These are phyloP conservation scores for Dicaeum eximium DNA, from an alignment of 2,113 vertebrate genomes.

Conservation along the genomic window DNA sequence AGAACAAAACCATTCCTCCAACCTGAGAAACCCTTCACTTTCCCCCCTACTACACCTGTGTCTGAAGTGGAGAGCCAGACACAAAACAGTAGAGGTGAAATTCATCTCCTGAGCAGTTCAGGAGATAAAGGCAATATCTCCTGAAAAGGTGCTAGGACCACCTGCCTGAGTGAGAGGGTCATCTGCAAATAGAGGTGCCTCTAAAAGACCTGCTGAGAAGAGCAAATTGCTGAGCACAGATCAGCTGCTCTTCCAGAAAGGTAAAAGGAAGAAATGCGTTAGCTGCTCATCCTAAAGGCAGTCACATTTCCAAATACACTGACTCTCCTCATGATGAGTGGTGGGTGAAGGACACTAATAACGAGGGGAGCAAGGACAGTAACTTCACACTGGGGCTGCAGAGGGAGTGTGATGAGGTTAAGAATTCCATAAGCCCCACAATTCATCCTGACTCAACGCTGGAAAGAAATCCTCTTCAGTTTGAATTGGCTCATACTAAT, in stretches of 20 bases:
- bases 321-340: not conserved
- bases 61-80: not conserved
- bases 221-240: not conserved
- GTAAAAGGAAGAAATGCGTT: not conserved
- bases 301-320: not conserved
- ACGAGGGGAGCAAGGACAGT: accelerated
- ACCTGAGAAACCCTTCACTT: not conserved
- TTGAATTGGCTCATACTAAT: not conserved
- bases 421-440: not conserved
- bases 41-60: not conserved
- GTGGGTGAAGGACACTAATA: not conserved
- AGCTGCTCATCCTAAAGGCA: not conserved
- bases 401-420: not conserved
- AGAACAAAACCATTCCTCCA: not conserved
- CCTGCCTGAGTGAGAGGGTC: not conserved
- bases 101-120: not conserved
- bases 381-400: not conserved
- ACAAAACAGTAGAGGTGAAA: not conserved
- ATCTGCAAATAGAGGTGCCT: not conserved
- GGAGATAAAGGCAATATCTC: not conserved
- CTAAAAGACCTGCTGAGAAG: not conserved
- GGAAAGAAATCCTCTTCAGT: not conserved
- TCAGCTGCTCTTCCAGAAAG: not conserved
- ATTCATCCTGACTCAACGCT: not conserved
- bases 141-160: not conserved